Evolutionary conservation across 2,113 vertebrate species (phyloP), one percentile per base, ranked within the genome.

Genomic region (Meriones unguiculatus): DNA sequence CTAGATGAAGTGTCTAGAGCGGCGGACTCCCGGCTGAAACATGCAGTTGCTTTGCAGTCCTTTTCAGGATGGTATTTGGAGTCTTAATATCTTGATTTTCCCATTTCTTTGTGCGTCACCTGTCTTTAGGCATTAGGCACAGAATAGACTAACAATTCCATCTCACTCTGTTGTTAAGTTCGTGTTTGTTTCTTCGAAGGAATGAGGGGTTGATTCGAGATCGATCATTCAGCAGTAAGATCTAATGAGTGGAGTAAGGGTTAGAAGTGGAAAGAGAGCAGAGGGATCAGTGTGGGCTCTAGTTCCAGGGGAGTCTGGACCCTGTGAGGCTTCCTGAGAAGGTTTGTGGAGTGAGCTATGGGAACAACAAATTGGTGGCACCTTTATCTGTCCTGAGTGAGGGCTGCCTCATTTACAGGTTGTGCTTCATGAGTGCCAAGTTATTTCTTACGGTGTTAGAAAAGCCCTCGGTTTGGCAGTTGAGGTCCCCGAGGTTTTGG

Each of bases 231-330:
- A 57, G 52, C 30, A 17, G 18, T 70, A 38, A 81, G 80, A 80
- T 32, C 46, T 17, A 24, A 0, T 38, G 72, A n/a, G 80, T 50
- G 73, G 41, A 87, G 28, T 72, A 73, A 57, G 70, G 52, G 7
- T 95, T 72, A 85, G 41, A 32, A 75, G 18, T 92, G 62, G 89
- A 87, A 92, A 88, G 52, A 85, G 50, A 91, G 76, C 81, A 24
- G 5, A 70, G 50, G 86, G 75, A 24, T 75, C 30, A 64, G 1
- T 77, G 4, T 30, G 78, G 24, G 87, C 13, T 84, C 30, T 38
- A 92, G 0, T 70, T 32, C 17, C 85, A 65, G 69, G 69, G 7
- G 22, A 82, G 17, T 90, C 22, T 70, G 54, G 8, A 81, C 85
- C 87, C 38, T 52, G 0, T 15, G n/a, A 41, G 35, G 24, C 18